Evolutionary conservation across 2,113 vertebrate species (phyloP).

Genomic region (Neogobius melanostomus): DNA sequence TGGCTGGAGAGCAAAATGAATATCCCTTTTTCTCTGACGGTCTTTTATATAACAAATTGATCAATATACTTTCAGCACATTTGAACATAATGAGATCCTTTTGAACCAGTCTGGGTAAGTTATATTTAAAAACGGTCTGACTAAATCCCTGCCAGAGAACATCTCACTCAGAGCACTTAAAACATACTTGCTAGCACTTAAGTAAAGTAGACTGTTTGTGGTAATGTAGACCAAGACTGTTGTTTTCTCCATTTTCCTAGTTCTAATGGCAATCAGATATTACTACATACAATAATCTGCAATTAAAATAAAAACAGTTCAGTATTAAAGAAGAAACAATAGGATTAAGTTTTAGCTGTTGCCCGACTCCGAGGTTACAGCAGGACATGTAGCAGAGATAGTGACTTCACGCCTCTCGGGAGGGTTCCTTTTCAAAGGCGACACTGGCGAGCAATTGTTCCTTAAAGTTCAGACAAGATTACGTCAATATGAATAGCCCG

Average conservation of each 20-base stretch:
- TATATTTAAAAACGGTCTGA: conserved; percentile 27
- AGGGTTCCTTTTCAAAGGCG: conserved; percentile 43
- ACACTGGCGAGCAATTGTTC: conserved; percentile 21
- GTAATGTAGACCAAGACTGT: background rate
- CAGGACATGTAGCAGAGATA: conserved; percentile 31
- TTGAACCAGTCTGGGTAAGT: conserved; percentile 15
- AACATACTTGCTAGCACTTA: conserved; percentile 5
- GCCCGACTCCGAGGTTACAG: conserved; percentile 1
- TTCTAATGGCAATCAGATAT: no score
- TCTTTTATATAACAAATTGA: conserved; percentile 20
- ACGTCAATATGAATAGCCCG: conserved; percentile 19
- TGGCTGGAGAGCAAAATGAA: conserved; percentile 18
- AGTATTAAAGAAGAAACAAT: background rate
- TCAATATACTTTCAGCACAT: conserved; percentile 8
- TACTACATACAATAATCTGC: no score
- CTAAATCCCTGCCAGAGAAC: conserved; percentile 32
- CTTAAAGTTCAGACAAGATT: conserved; percentile 33
- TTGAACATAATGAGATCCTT: conserved; percentile 17
- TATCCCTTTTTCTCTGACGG: background rate
- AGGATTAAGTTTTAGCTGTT: no score
- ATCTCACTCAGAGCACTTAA: conserved; percentile 20
- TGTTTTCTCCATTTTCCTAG: background rate
- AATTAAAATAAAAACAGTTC: background rate
- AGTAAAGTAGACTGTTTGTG: conserved; percentile 4
- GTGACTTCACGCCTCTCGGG: conserved; percentile 20